These are phyloP conservation scores for Varanus salvator DNA, from an alignment of 2,113 vertebrate genomes.

Conservation along the genomic window DNA sequence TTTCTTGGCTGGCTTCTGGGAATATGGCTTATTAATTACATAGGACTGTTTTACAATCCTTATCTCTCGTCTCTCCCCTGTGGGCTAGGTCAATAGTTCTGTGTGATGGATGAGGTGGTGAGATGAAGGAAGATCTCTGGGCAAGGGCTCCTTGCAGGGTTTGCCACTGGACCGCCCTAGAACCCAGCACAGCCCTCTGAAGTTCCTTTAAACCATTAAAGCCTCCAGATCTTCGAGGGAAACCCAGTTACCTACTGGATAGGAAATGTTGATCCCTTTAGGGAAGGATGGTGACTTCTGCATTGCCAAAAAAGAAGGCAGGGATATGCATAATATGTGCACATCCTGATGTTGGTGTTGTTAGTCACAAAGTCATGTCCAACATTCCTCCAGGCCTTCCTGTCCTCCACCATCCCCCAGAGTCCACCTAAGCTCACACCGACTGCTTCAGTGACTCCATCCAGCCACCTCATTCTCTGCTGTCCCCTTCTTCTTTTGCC, in stretches of 20 bases:
- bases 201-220: background rate
- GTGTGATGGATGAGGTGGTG: background rate
- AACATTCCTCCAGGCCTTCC: no score
- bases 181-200: background rate
- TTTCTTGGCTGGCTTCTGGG: slow-evolving; percentile 12
- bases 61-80: background rate
- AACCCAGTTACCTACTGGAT: background rate
- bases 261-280: background rate
- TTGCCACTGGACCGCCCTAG: background rate
- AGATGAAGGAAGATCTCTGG: background rate
- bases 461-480: no score
- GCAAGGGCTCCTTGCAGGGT: background rate
- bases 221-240: background rate
- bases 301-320: no score
- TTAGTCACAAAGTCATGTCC: no score
- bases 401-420: no score
- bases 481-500: no score
- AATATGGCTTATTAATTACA: slow-evolving; percentile 20
- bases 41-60: background rate
- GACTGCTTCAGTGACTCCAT: no score
- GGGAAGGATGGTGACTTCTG: no score
- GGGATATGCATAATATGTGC: no score
- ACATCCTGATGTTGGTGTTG: no score
- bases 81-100: background rate
- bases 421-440: no score